These are phyloP conservation scores for Cinclus mexicanus DNA, from an alignment of 2,113 vertebrate species.

Conservation along the genomic window DNA sequence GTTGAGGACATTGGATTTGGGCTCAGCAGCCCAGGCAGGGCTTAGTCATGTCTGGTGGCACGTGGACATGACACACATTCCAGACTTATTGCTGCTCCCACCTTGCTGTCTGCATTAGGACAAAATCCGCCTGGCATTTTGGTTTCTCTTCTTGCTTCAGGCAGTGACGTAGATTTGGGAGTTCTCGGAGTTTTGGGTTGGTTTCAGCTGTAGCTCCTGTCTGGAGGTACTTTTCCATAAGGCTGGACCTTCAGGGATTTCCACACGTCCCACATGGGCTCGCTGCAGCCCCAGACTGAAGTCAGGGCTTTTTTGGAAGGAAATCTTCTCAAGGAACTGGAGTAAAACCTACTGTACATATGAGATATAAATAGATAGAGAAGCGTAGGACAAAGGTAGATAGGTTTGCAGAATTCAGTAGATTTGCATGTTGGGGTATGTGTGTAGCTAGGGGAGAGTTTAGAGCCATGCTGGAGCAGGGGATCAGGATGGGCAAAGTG, in stretches of 20 bases:
- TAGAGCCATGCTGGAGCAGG: not conserved
- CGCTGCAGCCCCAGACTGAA: not conserved
- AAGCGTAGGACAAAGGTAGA: conserved; percentile 52
- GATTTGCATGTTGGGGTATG: conserved; percentile 65
- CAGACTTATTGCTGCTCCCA: not conserved
- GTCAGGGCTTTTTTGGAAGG: conserved; percentile 1
- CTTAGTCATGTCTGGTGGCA: not conserved
- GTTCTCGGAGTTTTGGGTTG: not conserved
- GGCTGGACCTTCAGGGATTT: not conserved
- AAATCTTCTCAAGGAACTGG: not conserved
- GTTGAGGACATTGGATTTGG: not conserved
- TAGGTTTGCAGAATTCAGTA: conserved; percentile 58
- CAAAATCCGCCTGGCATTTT: not conserved
- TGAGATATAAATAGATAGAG: conserved; percentile 62
- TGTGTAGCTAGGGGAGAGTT: conserved; percentile 17
- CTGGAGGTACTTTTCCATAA: not conserved
- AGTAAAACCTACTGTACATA: conserved; percentile 64
- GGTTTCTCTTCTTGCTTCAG: not conserved
- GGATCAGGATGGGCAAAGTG: not conserved
- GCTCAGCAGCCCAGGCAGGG: not conserved
- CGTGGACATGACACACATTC: rapidly evolving
- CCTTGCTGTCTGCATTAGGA: not conserved
- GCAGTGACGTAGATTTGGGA: not conserved
- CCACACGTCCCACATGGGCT: not conserved
- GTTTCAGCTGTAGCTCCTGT: not conserved